A percentile compares a stretch with the other conserved stretches of the same genome.
phyloP scores from a whole-genome alignment of 1,140 invertebrate genomes.

The Prorops nasuta region DNA sequence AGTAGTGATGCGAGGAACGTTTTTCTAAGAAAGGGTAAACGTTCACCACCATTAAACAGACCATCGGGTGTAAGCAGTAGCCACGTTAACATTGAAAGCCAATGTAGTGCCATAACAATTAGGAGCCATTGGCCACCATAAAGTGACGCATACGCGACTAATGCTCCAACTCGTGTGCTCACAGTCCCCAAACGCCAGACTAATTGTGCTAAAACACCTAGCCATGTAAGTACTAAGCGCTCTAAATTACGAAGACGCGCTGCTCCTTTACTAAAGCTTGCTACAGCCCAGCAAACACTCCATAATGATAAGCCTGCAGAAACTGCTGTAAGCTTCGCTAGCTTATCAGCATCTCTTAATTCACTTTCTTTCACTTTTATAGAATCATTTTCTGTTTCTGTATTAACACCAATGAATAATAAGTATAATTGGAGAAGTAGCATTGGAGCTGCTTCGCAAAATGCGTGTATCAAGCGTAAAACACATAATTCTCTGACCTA shows the following conservation, averaged over 20 bases:
- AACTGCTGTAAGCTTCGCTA: slow-evolving; percentile 78
- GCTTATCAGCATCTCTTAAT: slow-evolving; percentile 44
- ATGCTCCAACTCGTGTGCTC: slow-evolving; percentile 73
- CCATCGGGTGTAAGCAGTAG: slow-evolving; percentile 77
- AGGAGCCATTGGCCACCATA: slow-evolving; percentile 69
- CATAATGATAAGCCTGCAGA: slow-evolving; percentile 78
- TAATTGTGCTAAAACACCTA: slow-evolving; percentile 77
- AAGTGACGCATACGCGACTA: slow-evolving; percentile 82
- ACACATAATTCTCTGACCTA: slow-evolving; percentile 69
- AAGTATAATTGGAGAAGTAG: slow-evolving; percentile 80
- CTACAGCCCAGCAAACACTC: slow-evolving; percentile 86
- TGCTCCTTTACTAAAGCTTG: slow-evolving; percentile 88
- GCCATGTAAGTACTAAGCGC: slow-evolving; percentile 81
- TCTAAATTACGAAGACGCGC: slow-evolving; percentile 73
- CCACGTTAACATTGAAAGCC: slow-evolving; percentile 83
- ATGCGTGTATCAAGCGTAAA: slow-evolving; percentile 80
- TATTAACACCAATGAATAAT: slow-evolving; percentile 58
- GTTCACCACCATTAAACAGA: slow-evolving; percentile 75
- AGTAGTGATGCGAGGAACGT: slow-evolving; percentile 71
- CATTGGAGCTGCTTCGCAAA: slow-evolving; percentile 85
- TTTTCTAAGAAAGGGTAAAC: slow-evolving; percentile 66
- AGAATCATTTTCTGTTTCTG: slow-evolving; percentile 18
- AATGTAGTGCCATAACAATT: slow-evolving; percentile 76
- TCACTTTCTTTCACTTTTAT: slow-evolving; percentile 24
- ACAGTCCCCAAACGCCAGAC: slow-evolving; percentile 85